Evolutionary conservation across 2,113 vertebrate genomes (phyloP).

Genomic region (Oreochromis niloticus): DNA sequence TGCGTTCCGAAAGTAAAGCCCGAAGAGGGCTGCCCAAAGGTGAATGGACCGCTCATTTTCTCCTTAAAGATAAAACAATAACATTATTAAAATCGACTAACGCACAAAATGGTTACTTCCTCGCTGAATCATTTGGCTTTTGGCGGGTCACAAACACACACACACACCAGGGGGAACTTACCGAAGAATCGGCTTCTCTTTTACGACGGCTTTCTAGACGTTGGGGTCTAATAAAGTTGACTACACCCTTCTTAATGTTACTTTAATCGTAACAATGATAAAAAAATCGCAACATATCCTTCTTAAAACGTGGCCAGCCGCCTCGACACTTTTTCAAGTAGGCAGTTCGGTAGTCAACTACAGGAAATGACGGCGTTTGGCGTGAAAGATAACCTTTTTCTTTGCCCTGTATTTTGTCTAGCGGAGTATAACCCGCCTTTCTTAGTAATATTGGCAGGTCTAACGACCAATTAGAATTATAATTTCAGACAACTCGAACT

Average conservation of each 20-base stretch:
- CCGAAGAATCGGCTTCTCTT: background rate
- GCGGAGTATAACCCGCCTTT: background rate
- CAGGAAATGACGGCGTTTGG: conserved; percentile 45
- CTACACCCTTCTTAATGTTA: background rate
- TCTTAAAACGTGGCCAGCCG: conserved; percentile 42
- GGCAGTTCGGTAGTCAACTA: conserved; percentile 7
- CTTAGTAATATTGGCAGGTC: background rate
- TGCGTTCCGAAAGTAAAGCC: conserved; percentile 76
- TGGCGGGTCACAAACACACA: conserved; percentile 42
- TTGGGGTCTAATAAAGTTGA: background rate
- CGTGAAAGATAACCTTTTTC: too few relatives aligned
- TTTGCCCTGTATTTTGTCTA: background rate
- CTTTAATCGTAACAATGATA: background rate
- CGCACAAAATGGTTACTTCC: conserved; percentile 46
- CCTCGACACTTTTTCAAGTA: background rate
- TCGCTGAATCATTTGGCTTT: conserved; percentile 12
- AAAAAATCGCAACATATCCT: background rate
- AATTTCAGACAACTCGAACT: background rate
- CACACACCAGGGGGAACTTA: background rate
- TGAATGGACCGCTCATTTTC: conserved; percentile 80
- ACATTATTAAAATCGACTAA: background rate
- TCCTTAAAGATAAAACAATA: background rate
- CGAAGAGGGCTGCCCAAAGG: conserved; percentile 67
- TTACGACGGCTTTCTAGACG: background rate
- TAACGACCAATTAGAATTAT: background rate